Evolutionary conservation across 2,888 invertebrate species (phyloP).

Genomic region (Cordilura impudica): DNA sequence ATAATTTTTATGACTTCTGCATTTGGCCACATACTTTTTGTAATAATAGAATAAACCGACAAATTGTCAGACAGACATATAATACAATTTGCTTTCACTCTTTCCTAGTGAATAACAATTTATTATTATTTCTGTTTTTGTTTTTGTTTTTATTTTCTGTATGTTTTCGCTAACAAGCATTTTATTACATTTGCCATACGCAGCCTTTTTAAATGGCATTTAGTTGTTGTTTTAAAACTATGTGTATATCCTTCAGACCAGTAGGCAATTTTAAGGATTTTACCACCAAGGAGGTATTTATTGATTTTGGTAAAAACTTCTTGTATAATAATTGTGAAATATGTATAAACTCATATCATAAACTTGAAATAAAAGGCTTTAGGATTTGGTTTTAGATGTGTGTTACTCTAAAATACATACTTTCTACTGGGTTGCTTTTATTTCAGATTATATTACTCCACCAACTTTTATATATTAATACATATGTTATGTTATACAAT

Average conservation of each 20-base stretch:
- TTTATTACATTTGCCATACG: neutral
- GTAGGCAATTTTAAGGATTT: no score
- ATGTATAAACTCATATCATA: no score
- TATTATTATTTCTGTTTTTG: neutral
- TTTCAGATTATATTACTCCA: no score
- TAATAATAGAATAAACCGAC: neutral
- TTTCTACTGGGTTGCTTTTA: no score
- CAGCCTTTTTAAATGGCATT: neutral
- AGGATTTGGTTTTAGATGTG: no score
- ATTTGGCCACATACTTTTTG: neutral
- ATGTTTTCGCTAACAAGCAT: neutral
- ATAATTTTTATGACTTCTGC: neutral
- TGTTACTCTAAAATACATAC: no score
- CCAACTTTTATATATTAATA: neutral
- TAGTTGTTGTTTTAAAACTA: neutral
- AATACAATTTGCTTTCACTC: neutral
- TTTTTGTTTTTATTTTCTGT: no score
- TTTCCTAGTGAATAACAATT: slow-evolving; percentile 7
- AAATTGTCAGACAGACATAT: neutral
- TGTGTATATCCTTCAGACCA: neutral
- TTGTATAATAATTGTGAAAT: no score
- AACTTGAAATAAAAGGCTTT: no score
- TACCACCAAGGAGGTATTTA: no score
- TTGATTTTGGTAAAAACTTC: no score
- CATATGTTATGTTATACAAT: neutral